Percentiles rank a stretch among this genome's conserved stretches.
These are phyloP conservation scores for Leistus spinibarbis DNA, from an alignment of 2,888 invertebrate species.

Conservation along the genomic window DNA sequence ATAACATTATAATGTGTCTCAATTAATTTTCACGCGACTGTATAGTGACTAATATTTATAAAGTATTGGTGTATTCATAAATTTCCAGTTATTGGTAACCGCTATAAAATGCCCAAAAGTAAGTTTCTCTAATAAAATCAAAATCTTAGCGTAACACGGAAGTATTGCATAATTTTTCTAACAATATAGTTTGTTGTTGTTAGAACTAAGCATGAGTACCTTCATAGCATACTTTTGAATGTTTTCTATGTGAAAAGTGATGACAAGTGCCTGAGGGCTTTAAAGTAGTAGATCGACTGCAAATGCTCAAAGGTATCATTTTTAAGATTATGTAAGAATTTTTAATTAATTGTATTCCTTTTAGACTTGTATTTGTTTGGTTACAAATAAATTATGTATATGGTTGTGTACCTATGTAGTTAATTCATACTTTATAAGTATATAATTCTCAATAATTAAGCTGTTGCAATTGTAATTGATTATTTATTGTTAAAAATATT, in stretches of 20 bases:
- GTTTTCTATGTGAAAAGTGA: conserved; percentile 27
- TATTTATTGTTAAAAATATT: neutral
- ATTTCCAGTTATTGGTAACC: too few species aligned
- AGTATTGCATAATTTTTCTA: neutral
- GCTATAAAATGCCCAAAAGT: too few species aligned
- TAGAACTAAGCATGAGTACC: conserved; percentile 3
- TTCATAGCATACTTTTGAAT: conserved; percentile 18
- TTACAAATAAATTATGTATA: neutral
- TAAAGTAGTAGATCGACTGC: neutral
- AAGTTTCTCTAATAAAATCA: too few species aligned
- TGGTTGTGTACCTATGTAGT: neutral
- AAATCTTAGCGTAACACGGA: neutral
- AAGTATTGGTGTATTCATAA: neutral
- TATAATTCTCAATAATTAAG: neutral
- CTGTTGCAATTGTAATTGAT: neutral
- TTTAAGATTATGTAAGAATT: neutral
- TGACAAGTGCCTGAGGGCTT: conserved; percentile 28
- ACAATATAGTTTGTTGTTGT: neutral
- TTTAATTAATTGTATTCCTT: neutral
- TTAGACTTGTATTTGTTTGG: neutral
- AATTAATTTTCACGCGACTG: too few species aligned
- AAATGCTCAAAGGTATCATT: conserved; percentile 11
- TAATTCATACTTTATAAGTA: neutral
- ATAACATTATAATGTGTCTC: too few species aligned
- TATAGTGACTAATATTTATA: conserved; percentile 9